Percentiles rank a stretch among this genome's conserved stretches.
Conservation (phyloP, 2,797 vertebrate species). For the Dendrocincla tyrannina region DNA sequence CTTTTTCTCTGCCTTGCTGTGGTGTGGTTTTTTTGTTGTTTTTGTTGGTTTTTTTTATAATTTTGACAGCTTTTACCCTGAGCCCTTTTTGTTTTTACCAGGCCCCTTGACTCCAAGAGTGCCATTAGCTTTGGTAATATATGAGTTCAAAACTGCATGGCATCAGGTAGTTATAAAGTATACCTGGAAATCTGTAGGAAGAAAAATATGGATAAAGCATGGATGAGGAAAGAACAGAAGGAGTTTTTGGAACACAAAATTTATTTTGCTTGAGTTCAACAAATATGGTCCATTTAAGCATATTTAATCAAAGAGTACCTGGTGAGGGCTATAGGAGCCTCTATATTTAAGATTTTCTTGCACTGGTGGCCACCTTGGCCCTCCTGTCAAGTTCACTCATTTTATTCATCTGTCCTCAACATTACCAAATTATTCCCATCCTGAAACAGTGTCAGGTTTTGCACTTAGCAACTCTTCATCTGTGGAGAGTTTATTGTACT, state of each 20-base stretch:
- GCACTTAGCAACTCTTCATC: not conserved
- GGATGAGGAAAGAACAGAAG: not conserved
- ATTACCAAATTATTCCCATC: not conserved
- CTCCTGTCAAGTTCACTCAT: not conserved
- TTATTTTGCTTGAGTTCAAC: not conserved
- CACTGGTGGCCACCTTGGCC: not conserved
- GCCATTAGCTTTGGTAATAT: not conserved
- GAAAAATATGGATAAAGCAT: not conserved
- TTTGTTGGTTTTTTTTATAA: not conserved
- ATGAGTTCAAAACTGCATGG: not conserved
- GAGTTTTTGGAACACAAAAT: not conserved
- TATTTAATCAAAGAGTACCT: not conserved
- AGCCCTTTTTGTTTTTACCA: not conserved
- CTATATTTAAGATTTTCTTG: not conserved
- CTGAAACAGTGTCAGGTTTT: not conserved
- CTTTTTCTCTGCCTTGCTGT: not conserved
- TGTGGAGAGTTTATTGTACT: not conserved
- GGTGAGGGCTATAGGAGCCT: not conserved
- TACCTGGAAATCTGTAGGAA: not conserved
- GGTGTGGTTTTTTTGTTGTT: not conserved
- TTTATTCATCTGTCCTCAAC: not conserved
- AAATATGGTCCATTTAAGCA: not conserved
- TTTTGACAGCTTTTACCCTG: not conserved
- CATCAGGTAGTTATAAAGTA: not conserved
- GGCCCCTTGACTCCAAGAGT: not conserved